Percentiles rank a stretch among this genome's conserved stretches.
Evolutionary conservation across 2,888 invertebrate species (phyloP).

Genomic region (Eilema caniola): DNA sequence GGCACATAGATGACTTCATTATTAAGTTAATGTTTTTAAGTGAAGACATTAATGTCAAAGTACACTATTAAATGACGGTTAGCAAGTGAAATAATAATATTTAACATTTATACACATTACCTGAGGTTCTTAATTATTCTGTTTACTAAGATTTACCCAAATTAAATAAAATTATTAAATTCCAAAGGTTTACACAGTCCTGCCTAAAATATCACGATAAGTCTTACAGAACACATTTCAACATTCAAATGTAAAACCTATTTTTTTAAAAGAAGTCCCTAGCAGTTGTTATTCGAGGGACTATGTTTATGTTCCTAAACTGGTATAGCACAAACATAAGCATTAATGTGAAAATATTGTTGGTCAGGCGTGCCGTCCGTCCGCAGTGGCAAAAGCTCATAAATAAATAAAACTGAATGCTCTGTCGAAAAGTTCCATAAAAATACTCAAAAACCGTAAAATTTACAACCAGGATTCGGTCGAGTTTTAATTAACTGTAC

Average conservation of each 20-base stretch:
- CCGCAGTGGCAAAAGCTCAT: slow-evolving; percentile 80
- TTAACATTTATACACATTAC: neutral
- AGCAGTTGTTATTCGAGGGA: slow-evolving; percentile 56
- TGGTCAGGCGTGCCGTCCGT: slow-evolving; percentile 74
- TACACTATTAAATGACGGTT: no score
- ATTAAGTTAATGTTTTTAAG: no score
- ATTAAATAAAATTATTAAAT: neutral
- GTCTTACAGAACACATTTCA: slow-evolving; percentile 36
- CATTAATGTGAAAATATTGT: slow-evolving; percentile 78
- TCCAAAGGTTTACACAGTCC: slow-evolving; percentile 9
- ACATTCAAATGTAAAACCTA: slow-evolving; percentile 49
- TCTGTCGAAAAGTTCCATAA: slow-evolving; percentile 80
- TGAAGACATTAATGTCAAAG: no score
- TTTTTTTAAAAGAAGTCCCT: slow-evolving; percentile 53
- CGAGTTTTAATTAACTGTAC: slow-evolving; percentile 84
- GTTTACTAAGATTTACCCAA: neutral
- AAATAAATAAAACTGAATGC: slow-evolving; percentile 86
- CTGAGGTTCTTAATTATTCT: neutral
- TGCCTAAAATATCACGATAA: slow-evolving; percentile 41
- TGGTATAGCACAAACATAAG: slow-evolving; percentile 67
- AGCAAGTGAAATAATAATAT: neutral
- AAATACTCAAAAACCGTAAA: slow-evolving; percentile 75
- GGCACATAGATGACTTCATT: no score
- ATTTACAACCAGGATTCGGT: slow-evolving; percentile 82
- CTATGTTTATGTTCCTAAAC: slow-evolving; percentile 66